Evolutionary conservation across 2,797 vertebrate species (phyloP).

Genomic region (Leuciscus waleckii): DNA sequence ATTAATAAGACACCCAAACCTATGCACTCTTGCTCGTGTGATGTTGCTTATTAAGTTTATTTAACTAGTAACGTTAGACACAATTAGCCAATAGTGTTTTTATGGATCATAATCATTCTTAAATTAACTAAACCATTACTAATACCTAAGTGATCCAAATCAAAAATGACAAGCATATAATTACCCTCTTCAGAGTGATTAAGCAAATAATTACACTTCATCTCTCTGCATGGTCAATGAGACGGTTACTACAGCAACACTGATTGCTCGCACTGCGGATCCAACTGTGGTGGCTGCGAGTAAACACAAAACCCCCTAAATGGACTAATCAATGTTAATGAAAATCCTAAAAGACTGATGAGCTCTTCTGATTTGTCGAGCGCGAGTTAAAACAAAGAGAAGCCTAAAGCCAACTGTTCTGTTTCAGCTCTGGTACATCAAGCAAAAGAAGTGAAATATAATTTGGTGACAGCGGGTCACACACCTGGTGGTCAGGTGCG

Average conservation of each 20-base stretch:
- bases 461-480: not conserved
- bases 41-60: not conserved
- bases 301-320: not conserved
- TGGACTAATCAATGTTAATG: slow-evolving; percentile 7
- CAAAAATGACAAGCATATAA: slow-evolving; percentile 52
- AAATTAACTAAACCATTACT: not conserved
- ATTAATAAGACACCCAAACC: not conserved
- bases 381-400: not conserved
- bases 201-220: slow-evolving; percentile 54
- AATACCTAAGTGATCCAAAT: slow-evolving; percentile 31
- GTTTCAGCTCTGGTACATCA: not conserved
- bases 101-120: not conserved
- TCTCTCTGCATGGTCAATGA: slow-evolving; percentile 37
- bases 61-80: not conserved
- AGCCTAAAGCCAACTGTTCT: not conserved
- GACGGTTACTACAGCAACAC: slow-evolving; percentile 53
- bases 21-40: not conserved
- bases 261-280: not conserved
- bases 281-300: not conserved
- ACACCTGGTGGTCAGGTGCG: slow-evolving; percentile 74
- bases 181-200: slow-evolving; percentile 53
- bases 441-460: not conserved
- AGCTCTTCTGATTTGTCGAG: not conserved
- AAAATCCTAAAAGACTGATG: slow-evolving; percentile 11
- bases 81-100: not conserved